A percentile compares a stretch with the other conserved stretches of the same genome.
These are phyloP conservation scores for Camelus bactrianus DNA, from an alignment of 2,113 vertebrate species.

Conservation along the genomic window DNA sequence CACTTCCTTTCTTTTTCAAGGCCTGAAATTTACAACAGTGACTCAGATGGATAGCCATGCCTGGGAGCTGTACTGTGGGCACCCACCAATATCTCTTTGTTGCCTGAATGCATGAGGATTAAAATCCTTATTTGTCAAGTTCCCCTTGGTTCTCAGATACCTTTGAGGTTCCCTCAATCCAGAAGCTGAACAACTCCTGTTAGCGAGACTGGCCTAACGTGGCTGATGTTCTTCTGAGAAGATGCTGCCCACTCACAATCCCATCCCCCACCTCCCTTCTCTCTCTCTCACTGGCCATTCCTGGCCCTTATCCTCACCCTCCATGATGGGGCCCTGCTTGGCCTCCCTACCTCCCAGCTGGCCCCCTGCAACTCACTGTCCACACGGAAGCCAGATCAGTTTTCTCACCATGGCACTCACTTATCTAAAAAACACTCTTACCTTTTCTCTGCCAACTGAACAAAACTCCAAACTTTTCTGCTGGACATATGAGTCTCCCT, in stretches of 20 bases:
- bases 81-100: neutral
- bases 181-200: neutral
- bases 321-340: neutral
- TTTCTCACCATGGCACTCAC: neutral
- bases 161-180: neutral
- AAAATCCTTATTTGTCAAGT: neutral
- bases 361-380: neutral
- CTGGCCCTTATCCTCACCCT: neutral
- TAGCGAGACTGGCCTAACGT: neutral
- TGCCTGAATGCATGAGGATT: neutral
- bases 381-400: neutral
- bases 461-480: neutral
- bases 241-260: neutral
- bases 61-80: neutral
- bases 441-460: slow-evolving; percentile 37
- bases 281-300: neutral
- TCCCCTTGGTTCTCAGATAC: neutral
- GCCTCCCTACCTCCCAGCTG: neutral
- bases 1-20: neutral
- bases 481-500: neutral
- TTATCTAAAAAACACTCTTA: neutral
- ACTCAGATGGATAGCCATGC: neutral
- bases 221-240: neutral
- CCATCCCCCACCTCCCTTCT: neutral
- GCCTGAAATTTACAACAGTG: neutral